Base-by-base conservation (phyloP, 1,140 invertebrate genomes). In the Hermatobates lingyangjiaoensis region DNA sequence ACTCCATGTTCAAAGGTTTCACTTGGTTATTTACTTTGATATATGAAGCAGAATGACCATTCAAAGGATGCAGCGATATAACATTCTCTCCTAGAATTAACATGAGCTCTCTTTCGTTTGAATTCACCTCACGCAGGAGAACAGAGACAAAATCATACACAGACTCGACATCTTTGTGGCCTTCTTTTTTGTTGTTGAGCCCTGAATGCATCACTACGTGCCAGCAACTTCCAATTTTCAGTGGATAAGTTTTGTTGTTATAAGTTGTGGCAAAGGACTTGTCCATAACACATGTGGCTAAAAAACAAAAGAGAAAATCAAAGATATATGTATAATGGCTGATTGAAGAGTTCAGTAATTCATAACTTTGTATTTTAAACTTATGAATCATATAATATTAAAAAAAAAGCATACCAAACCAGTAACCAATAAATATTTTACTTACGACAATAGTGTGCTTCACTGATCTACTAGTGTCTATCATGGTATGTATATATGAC, bases 281-380 rank as follows among this genome's bases (percentile, higher is more conserved):
- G 53, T 80, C 77, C 39, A 81, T 57, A 18, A 67, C 61, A 58
- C 79, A 82, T 39, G 59, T 64, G 27, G 68, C 79, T 80, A 63
- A 46, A 68, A 65, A 20, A 40, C 20, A 7, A 34, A 34, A 18
- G 10, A 7, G n/a, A 25, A 4, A 28, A 18, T 23, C 10, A 40
- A n/a, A n/a, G n/a, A n/a, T n/a, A n/a, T n/a, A n/a, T n/a, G n/a
- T n/a, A n/a, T n/a, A n/a, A n/a, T n/a, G n/a, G n/a, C n/a, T n/a
- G n/a, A n/a, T n/a, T n/a, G n/a, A n/a, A n/a, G n/a, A n/a, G n/a
- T n/a, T n/a, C n/a, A n/a, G n/a, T n/a, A n/a, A n/a, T n/a, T n/a
- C n/a, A n/a, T n/a, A n/a, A n/a, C n/a, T n/a, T n/a, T n/a, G n/a
- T n/a, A n/a, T n/a, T n/a, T n/a, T n/a, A n/a, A n/a, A n/a, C n/a